These are phyloP conservation scores for Alcedo atthis DNA, from an alignment of 2,797 vertebrate species.

Conservation along the genomic window DNA sequence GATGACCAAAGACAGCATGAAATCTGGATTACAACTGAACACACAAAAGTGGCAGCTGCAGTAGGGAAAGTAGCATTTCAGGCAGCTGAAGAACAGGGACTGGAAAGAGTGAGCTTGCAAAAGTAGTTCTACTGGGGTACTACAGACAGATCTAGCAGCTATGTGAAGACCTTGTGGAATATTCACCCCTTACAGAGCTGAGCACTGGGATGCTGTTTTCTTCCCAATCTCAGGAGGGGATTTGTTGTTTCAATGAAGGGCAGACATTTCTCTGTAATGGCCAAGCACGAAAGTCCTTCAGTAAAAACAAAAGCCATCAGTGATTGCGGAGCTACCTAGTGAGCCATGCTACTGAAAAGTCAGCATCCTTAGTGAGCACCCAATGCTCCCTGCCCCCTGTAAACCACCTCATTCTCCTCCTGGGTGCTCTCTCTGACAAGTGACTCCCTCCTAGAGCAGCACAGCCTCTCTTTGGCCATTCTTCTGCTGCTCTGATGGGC, in stretches of 20 bases:
- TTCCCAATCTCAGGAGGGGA: background rate
- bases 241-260: background rate
- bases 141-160: background rate
- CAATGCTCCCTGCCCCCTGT: background rate
- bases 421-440: background rate
- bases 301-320: background rate
- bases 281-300: background rate
- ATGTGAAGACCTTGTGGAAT: background rate
- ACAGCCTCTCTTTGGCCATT: background rate
- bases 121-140: background rate
- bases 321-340: background rate
- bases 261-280: background rate
- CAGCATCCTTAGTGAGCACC: background rate
- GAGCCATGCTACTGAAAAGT: background rate
- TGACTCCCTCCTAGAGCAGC: background rate
- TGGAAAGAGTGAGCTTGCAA: background rate
- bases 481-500: background rate
- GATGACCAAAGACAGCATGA: slow-evolving; percentile 6
- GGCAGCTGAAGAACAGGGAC: background rate
- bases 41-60: slow-evolving; percentile 9
- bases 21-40: slow-evolving; percentile 35
- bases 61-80: background rate
- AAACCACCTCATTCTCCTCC: background rate
- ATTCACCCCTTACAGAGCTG: background rate
- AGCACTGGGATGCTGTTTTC: background rate